phyloP scores from a whole-genome alignment of 2,113 vertebrate species.

The Drymodes brunneopygia region DNA sequence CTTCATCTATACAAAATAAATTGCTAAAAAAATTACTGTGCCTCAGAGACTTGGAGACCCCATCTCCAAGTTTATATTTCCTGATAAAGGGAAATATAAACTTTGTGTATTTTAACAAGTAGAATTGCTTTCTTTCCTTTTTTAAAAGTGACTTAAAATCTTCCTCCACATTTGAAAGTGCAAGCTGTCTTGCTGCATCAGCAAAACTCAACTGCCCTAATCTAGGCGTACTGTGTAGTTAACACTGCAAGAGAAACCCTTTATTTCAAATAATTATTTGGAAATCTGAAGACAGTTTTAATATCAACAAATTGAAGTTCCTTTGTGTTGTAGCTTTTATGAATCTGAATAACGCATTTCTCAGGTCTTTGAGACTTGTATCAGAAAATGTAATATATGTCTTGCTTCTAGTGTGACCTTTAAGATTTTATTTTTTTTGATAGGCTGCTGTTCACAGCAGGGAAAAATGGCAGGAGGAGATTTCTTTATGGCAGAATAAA shows the following conservation, averaged over 20 bases:
- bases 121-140: not conserved
- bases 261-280: not conserved
- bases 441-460: constrained; percentile 23
- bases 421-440: constrained; percentile 38
- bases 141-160: not conserved
- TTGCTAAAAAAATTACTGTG: fast-evolving
- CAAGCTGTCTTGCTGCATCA: not conserved
- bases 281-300: not conserved
- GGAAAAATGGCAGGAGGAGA: constrained; percentile 15
- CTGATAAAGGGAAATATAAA: not conserved
- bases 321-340: not conserved
- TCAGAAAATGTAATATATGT: not conserved
- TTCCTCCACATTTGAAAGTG: not conserved
- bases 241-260: not conserved
- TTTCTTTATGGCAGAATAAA: constrained; percentile 43
- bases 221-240: not conserved
- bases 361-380: not conserved
- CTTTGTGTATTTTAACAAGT: not conserved
- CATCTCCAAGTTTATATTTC: too few species aligned
- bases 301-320: not conserved
- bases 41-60: not conserved
- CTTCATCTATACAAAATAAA: not conserved
- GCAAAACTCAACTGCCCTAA: not conserved
- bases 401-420: constrained; percentile 46
- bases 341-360: not conserved